Percentiles rank a stretch among this genome's conserved stretches.
These are phyloP conservation scores for Apistogramma diplotaenia DNA, from an alignment of 2,113 vertebrate genomes.

Conservation along the genomic window DNA sequence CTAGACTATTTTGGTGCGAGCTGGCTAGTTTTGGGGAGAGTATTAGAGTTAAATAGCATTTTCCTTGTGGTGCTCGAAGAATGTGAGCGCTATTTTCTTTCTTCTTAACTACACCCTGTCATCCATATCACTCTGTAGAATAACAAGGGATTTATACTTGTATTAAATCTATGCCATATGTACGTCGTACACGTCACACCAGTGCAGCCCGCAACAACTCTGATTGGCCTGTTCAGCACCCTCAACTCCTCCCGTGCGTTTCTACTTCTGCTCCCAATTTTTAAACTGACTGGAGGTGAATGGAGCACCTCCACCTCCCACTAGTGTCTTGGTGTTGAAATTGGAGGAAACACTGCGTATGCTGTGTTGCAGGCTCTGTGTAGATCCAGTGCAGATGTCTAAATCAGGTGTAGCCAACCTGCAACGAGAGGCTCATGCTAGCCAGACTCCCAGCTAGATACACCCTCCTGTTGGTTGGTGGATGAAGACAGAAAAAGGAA, in stretches of 20 bases:
- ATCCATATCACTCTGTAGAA: neutral
- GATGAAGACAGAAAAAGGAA: neutral
- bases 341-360: neutral
- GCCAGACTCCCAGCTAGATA: neutral
- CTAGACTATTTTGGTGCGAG: neutral
- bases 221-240: neutral
- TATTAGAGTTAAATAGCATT: neutral
- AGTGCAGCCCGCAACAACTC: neutral
- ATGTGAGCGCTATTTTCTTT: neutral
- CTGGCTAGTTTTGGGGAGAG: neutral
- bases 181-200: neutral
- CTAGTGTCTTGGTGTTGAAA: neutral
- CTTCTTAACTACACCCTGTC: neutral
- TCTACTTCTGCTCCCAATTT: neutral
- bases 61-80: neutral
- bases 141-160: neutral
- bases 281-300: neutral
- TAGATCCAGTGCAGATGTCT: neutral
- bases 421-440: no score
- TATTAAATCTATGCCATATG: neutral
- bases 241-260: neutral
- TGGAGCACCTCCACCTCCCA: neutral
- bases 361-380: neutral
- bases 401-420: neutral
- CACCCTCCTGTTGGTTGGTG: neutral